phyloP scores from a whole-genome alignment of 2,113 vertebrate species.

The Centropus unirufus region DNA sequence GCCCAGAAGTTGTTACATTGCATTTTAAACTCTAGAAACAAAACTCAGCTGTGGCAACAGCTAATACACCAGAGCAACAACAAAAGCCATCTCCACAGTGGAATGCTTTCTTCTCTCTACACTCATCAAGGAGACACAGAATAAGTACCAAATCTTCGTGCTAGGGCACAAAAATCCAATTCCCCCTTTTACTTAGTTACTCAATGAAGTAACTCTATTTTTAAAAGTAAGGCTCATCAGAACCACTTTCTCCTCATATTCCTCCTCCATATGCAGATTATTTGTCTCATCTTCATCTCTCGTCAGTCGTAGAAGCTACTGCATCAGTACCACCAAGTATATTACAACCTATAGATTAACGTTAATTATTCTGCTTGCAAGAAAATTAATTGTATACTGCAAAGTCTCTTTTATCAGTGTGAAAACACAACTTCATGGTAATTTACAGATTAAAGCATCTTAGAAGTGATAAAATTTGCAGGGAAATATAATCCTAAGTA shows the following conservation, averaged over 20 bases:
- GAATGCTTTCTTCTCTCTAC: not conserved
- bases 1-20: not conserved
- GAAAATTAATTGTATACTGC: not conserved
- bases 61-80: not conserved
- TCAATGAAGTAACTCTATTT: not conserved
- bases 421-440: not conserved
- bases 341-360: not conserved
- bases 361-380: not conserved
- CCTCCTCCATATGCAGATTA: not conserved
- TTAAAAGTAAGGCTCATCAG: not conserved
- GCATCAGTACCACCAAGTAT: not conserved
- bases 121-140: not conserved
- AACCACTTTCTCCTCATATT: not conserved
- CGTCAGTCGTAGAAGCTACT: not conserved
- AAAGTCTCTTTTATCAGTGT: not conserved
- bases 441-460: not conserved
- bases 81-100: accelerated
- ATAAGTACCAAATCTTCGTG: accelerated
- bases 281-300: not conserved
- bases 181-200: not conserved
- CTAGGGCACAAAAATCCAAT: not conserved
- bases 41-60: not conserved
- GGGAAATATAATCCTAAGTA: not conserved
- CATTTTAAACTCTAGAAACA: not conserved
- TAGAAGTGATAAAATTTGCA: not conserved